Base-by-base conservation (phyloP, 2,888 invertebrate species). In the Drosophila picticornis region DNA sequence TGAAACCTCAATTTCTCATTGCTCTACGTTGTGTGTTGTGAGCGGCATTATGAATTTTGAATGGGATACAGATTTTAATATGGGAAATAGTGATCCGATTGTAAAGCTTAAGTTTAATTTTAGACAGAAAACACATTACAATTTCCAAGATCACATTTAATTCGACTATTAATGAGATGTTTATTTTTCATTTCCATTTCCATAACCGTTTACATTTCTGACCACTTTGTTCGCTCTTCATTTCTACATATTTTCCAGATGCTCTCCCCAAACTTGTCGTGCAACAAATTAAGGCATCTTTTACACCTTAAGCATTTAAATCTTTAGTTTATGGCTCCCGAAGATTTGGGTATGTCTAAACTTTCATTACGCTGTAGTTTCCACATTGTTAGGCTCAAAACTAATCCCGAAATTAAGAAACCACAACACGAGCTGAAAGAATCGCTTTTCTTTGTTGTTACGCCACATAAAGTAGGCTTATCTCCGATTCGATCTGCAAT, bases 1-100 rank as follows among this genome's bases (percentile, higher is more conserved):
- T 80, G 90, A 65, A 75, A 59, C 59, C 68, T 63, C 59, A 70
- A 80, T 82, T 80, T 80, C 73, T 59, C 55, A 74, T 57, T 81
- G 74, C 75, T 36, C 76, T 73, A 67, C 34, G 53, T 11, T 46
- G 50, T 22, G 58, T 25, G 38, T 27, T 53, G 29, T 19, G 32
- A 34, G 57, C 40, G 65, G 65, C 32, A 34, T 60, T 55, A 11
- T 65, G 57, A 11, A 43, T 27, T 34, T 25, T n/a, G 27, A 29
- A 48, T 60, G 16, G 38, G 27, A 38, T 52, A 58, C 19, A 36
- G 3, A 55, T 40, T 4, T 9, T 2, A 27, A 27, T 27, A 25
- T 1, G 9, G 9, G 2, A 7, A 6, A 3, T 22, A 10, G 1
- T 11, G 11, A 0, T 6, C 13, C 34, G 22, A 22, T 43, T 22